Evolutionary conservation across 2,888 invertebrate genomes (phyloP).

Genomic region (Clanis bilineata): DNA sequence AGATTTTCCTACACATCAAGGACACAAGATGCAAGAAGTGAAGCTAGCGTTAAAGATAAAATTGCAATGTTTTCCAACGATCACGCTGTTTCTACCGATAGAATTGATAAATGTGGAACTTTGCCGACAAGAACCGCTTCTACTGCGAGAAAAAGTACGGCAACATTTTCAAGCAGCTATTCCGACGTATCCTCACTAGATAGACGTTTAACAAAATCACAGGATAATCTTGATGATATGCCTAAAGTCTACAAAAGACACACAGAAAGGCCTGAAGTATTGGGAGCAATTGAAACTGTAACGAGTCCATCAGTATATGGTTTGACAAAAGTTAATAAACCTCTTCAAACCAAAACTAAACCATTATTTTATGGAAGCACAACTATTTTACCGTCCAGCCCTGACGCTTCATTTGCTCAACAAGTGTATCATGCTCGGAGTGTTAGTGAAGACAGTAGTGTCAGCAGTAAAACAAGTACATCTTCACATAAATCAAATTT

Average conservation of each 20-base stretch:
- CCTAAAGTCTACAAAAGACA: slow-evolving; percentile 63
- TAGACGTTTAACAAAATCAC: slow-evolving; percentile 72
- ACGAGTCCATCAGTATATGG: slow-evolving; percentile 45
- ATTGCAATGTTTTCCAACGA: slow-evolving; percentile 92
- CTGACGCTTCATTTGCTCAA: slow-evolving; percentile 54
- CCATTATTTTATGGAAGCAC: slow-evolving; percentile 76
- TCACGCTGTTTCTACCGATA: slow-evolving; percentile 61
- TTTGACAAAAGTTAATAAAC: slow-evolving; percentile 38
- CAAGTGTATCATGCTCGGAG: slow-evolving; percentile 67
- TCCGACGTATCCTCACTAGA: slow-evolving; percentile 66
- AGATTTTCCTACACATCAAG: slow-evolving; percentile 76
- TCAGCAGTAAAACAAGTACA: slow-evolving; percentile 56
- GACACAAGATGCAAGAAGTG: slow-evolving; percentile 89
- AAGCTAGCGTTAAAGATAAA: slow-evolving; percentile 91
- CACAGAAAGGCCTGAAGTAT: slow-evolving; percentile 69
- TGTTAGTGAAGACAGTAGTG: slow-evolving; percentile 67
- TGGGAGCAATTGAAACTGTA: slow-evolving; percentile 76
- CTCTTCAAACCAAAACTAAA: slow-evolving; percentile 52
- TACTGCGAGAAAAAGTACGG: slow-evolving; percentile 54
- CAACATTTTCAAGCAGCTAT: slow-evolving; percentile 54
- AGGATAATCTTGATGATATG: slow-evolving; percentile 80
- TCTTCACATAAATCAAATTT: slow-evolving; percentile 84
- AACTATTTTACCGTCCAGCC: slow-evolving; percentile 57
- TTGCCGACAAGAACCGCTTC: slow-evolving; percentile 57
- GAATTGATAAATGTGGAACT: slow-evolving; percentile 70